Conservation (phyloP, 2,888 invertebrate species). For the Latrodectus hesperus region DNA sequence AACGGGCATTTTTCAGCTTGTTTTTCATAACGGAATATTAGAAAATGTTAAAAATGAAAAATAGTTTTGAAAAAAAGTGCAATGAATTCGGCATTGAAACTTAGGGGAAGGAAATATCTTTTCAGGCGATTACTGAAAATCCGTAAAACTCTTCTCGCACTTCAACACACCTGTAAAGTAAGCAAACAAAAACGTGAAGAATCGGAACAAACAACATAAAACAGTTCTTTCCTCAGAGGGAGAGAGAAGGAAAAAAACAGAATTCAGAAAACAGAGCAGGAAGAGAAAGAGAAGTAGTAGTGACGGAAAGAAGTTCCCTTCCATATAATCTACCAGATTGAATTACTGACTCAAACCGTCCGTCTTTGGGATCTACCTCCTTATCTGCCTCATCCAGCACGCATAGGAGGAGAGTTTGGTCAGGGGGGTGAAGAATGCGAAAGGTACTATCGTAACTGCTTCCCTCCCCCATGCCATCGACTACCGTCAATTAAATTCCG, state of each 20-base stretch:
- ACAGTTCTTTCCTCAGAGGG: conserved; percentile 32
- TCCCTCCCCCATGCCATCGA: conserved; percentile 16
- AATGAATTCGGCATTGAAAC: no score
- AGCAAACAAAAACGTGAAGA: conserved; percentile 51
- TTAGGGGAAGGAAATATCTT: background rate
- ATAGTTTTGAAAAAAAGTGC: no score
- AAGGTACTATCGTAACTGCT: background rate
- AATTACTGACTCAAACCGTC: conserved; percentile 64
- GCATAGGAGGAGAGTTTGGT: conserved; percentile 13
- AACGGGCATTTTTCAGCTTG: no score
- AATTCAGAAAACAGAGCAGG: conserved; percentile 18
- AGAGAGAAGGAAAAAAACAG: conserved; percentile 38
- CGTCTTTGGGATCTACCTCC: conserved; percentile 56
- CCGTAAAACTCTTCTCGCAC: conserved; percentile 50
- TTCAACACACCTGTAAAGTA: conserved; percentile 62
- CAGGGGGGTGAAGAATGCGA: conserved; percentile 7
- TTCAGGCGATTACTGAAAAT: conserved; percentile 48
- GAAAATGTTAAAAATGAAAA: no score
- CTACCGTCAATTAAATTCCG: conserved; percentile 68
- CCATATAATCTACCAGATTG: conserved; percentile 65
- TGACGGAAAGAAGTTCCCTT: conserved; percentile 11
- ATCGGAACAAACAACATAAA: conserved; percentile 62
- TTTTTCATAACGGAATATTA: no score
- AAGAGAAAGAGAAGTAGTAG: conserved; percentile 10
- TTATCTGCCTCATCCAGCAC: conserved; percentile 64